Base-by-base conservation (phyloP, 2,888 invertebrate genomes). In the Emmelina monodactyla region DNA sequence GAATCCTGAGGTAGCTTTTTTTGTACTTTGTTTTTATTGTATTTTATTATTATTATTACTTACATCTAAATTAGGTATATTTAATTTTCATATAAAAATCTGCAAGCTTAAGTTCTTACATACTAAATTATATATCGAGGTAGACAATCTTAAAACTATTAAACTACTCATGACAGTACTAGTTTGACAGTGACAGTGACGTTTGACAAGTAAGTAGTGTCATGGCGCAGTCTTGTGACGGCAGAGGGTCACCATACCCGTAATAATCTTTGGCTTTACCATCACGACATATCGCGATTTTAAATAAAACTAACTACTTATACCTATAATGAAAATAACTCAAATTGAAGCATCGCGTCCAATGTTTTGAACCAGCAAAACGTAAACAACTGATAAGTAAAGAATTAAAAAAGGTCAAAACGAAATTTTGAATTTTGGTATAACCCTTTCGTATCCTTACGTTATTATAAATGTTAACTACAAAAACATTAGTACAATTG, bases 181-280 rank as follows among this genome's bases (percentile, higher is more conserved):
- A 35, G 31, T 38, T 32, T 33, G 38, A 43, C 42, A 42, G 30
- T 30, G 32, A 35, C 35, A 35, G 36, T 39, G n/a, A n/a, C n/a
- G n/a, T n/a, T n/a, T n/a, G n/a, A n/a, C n/a, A n/a, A 37, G 51
- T 62, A 67, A 58, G 64, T 62, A 58, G 46, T 43, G 44, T 49
- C 49, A 46, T 60, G 51, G 59, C 65, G 48, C 42, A 59, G 62
- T 59, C 65, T 50, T 76, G 79, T 79, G 79, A 79, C 79, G 79
- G 79, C 78, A 75, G 73, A 76, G 79, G 79, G 79, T 76, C 79
- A 79, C 79, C 79, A 62, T 79, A 79, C 79, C 79, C 79, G 79
- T 79, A 79, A 71, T 65, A 75, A 76, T 79, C 79, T 79, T 79
- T 79, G 79, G 79, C 78, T 79, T 79, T 70, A 79, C 79, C 79